Evolutionary conservation across 2,113 vertebrate species (phyloP).

Genomic region (Madoqua kirkii): DNA sequence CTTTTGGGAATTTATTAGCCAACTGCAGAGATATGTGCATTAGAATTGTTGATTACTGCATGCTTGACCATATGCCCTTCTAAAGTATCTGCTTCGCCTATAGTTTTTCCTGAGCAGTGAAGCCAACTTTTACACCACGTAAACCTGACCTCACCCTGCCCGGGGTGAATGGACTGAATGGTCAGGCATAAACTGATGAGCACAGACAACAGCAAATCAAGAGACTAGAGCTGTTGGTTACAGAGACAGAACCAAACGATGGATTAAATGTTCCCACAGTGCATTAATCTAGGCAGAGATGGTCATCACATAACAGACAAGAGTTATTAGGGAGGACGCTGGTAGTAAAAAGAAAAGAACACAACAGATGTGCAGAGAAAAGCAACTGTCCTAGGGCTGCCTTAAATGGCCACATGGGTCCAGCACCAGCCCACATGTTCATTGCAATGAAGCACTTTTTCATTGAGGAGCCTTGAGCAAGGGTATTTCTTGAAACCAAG

Average conservation of each 20-base stretch:
- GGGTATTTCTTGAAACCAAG: not conserved
- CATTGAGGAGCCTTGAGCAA: not conserved
- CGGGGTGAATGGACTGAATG: not conserved
- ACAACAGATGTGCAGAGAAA: not conserved
- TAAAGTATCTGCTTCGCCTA: not conserved
- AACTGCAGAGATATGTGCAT: not conserved
- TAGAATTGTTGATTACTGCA: not conserved
- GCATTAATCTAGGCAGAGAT: not conserved
- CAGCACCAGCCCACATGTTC: not conserved
- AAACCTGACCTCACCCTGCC: not conserved
- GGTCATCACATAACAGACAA: not conserved
- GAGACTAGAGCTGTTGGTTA: not conserved
- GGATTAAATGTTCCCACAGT: not conserved
- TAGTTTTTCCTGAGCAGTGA: not conserved
- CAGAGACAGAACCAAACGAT: not conserved
- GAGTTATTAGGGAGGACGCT: not conserved
- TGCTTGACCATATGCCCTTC: not conserved
- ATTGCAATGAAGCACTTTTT: not conserved
- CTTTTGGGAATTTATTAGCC: not conserved
- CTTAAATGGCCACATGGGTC: not conserved
- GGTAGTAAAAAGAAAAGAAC: not conserved
- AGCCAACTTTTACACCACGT: not conserved
- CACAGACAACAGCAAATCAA: not conserved
- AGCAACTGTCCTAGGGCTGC: not conserved
- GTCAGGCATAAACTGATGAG: not conserved